Conservation (phyloP, 2,888 invertebrate species). For the Eupelmus urozonus region DNA sequence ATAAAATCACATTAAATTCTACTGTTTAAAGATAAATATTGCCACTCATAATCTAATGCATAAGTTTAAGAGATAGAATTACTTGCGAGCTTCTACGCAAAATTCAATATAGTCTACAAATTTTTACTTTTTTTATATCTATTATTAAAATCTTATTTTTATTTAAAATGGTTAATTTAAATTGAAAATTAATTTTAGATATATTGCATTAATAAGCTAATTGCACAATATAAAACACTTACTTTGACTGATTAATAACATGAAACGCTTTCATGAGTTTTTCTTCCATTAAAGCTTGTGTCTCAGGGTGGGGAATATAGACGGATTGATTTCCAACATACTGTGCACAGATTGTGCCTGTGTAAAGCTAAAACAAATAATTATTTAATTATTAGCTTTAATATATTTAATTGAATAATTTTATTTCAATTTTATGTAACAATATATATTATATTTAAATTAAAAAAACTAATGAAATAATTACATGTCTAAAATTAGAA, state of each 20-base stretch:
- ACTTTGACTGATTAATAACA: conserved; percentile 92
- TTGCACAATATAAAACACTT: conserved; percentile 72
- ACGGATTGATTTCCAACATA: conserved; percentile 90
- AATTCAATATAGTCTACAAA: no score
- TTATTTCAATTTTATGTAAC: no score
- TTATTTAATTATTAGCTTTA: no score
- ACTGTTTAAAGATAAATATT: no score
- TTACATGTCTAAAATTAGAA: no score
- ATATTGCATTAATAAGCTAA: neutral
- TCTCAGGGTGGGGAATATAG: conserved; percentile 89
- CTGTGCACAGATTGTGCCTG: conserved; percentile 88
- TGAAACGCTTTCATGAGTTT: conserved; percentile 89
- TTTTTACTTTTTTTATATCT: neutral
- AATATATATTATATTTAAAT: no score
- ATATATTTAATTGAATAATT: no score
- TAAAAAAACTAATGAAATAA: no score
- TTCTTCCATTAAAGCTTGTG: conserved; percentile 88
- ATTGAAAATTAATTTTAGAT: neutral
- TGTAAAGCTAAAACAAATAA: conserved; percentile 82
- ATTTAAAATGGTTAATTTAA: neutral
- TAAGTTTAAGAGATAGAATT: no score
- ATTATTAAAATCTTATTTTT: conserved; percentile 3
- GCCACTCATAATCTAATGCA: no score
- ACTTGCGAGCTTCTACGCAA: no score
- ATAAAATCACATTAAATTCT: no score